These are phyloP conservation scores for Anodontia alba DNA, from an alignment of 2,888 invertebrate genomes.

Conservation along the genomic window DNA sequence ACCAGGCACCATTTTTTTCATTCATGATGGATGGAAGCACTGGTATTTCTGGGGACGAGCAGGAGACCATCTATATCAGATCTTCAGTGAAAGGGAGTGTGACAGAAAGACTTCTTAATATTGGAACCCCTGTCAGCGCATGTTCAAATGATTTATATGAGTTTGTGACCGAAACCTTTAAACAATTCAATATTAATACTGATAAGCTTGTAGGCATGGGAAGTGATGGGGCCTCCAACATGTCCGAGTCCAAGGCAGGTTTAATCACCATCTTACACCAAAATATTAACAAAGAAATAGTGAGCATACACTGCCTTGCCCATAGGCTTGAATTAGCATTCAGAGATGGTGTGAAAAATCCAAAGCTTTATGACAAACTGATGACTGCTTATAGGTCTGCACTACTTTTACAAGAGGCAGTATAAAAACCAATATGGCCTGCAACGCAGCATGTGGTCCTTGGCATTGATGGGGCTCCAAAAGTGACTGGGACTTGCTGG, in stretches of 20 bases:
- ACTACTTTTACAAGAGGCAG: conserved; percentile 48
- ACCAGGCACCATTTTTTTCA: conserved; percentile 21
- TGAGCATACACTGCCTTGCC: conserved; percentile 45
- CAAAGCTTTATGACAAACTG: conserved; percentile 41
- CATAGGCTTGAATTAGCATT: conserved; percentile 52
- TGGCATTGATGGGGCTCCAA: conserved; percentile 26
- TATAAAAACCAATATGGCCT: conserved; percentile 44
- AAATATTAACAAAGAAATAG: conserved; percentile 35
- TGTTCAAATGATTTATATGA: conserved; percentile 32
- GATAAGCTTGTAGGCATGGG: conserved; percentile 31
- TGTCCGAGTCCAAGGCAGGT: conserved; percentile 38
- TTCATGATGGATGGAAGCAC: conserved; percentile 57
- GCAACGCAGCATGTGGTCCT: neutral
- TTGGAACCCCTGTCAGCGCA: conserved; percentile 45
- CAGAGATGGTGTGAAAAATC: conserved; percentile 33
- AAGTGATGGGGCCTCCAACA: conserved; percentile 57
- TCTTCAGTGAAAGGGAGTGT: conserved; percentile 16
- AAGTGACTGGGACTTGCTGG: conserved; percentile 57
- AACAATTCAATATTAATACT: neutral
- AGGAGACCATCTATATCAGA: conserved; percentile 44
- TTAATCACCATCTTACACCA: conserved; percentile 34
- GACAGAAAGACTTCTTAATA: conserved; percentile 32
- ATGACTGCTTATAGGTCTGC: conserved; percentile 51
- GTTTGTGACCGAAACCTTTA: neutral
- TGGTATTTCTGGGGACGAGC: conserved; percentile 49